Percentiles rank a stretch among this genome's conserved stretches.
These are phyloP conservation scores for Nomia melanderi DNA, from an alignment of 1,140 invertebrate species.

Conservation along the genomic window DNA sequence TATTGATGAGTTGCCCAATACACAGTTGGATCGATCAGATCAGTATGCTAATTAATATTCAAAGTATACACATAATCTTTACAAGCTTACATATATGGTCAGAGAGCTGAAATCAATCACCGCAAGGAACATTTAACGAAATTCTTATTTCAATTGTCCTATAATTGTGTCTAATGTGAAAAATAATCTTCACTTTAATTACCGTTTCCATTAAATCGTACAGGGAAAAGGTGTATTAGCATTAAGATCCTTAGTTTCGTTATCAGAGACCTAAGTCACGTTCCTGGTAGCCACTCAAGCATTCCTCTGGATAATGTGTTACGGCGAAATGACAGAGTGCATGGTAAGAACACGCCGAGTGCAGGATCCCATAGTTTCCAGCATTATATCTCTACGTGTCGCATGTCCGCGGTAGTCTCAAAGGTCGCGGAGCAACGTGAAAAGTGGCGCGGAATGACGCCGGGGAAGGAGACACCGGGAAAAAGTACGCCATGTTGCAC, in stretches of 20 bases:
- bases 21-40: too few species aligned
- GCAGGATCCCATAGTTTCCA: slow-evolving; percentile 51
- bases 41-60: too few species aligned
- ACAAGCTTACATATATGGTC: too few species aligned
- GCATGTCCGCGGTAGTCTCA: slow-evolving; percentile 46
- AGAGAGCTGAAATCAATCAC: too few species aligned
- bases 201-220: too few species aligned
- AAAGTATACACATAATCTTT: too few species aligned
- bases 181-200: too few species aligned
- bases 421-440: slow-evolving; percentile 43
- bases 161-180: too few species aligned
- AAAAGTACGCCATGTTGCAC: slow-evolving; percentile 47
- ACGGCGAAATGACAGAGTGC: slow-evolving; percentile 29
- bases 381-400: slow-evolving; percentile 63
- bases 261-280: not conserved
- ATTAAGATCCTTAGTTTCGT: not conserved
- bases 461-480: slow-evolving; percentile 1
- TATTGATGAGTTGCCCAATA: too few species aligned
- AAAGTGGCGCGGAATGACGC: slow-evolving; percentile 47
- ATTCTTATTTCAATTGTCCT: too few species aligned
- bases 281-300: not conserved
- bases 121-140: too few species aligned
- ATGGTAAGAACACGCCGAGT: slow-evolving; percentile 41
- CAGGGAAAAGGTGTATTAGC: too few species aligned
- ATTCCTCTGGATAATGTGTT: slow-evolving; percentile 15